Conservation (phyloP, 2,888 invertebrate species). For the Carterocephalus palaemon region DNA sequence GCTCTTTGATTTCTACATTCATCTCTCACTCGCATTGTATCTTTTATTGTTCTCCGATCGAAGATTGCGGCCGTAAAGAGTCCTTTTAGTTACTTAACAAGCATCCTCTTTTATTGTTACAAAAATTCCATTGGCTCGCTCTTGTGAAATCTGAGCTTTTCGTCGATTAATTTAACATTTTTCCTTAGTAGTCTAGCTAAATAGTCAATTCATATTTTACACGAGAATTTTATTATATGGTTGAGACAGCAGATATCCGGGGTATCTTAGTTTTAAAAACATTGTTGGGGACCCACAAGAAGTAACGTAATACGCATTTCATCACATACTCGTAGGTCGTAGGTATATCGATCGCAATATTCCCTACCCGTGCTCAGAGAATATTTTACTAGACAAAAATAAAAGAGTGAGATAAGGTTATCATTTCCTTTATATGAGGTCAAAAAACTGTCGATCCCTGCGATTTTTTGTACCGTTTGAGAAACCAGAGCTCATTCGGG, state of each 20-base stretch:
- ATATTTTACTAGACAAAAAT: conserved; percentile 12
- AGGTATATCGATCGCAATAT: conserved; percentile 11
- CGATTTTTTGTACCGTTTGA: too few relatives aligned
- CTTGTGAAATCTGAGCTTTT: conserved; percentile 13
- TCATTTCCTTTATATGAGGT: conserved; percentile 17
- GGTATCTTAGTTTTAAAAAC: too few relatives aligned
- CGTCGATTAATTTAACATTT: neutral
- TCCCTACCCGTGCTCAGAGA: conserved; percentile 1
- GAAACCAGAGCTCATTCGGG: too few relatives aligned
- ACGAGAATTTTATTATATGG: too few relatives aligned
- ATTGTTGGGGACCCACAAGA: too few relatives aligned
- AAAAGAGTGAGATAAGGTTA: conserved; percentile 4
- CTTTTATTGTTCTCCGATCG: conserved; percentile 43
- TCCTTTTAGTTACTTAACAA: conserved; percentile 19
- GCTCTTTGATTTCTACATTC: conserved; percentile 68
- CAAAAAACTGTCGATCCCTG: conserved; percentile 29
- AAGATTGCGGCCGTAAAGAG: conserved; percentile 8
- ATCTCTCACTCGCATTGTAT: conserved; percentile 48
- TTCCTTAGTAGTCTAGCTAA: neutral
- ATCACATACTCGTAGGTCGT: too few relatives aligned
- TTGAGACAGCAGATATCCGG: too few relatives aligned
- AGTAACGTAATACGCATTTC: conserved; percentile 1
- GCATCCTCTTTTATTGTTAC: neutral
- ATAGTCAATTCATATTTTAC: too few relatives aligned
- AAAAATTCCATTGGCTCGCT: neutral